These are phyloP conservation scores for Opisthocomus hoazin DNA, from an alignment of 2,113 vertebrate species.

Conservation along the genomic window DNA sequence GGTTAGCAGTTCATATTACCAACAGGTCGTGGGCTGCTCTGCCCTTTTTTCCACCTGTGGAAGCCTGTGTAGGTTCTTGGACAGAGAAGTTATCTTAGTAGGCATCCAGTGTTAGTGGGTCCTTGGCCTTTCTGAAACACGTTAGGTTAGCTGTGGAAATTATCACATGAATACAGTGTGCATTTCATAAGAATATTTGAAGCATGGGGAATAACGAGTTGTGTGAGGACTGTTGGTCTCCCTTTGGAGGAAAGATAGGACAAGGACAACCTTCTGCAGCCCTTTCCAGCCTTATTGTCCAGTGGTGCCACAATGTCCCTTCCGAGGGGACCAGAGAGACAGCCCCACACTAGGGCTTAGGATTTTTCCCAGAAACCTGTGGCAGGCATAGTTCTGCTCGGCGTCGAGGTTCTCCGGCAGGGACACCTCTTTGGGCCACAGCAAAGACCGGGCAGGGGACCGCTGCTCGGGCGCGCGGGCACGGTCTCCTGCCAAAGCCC, in stretches of 20 bases:
- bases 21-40: neutral
- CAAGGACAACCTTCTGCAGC: neutral
- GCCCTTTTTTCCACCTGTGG: neutral
- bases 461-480: accelerated
- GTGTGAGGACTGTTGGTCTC: accelerated
- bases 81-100: neutral
- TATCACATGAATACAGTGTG: neutral
- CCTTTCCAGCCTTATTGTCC: neutral
- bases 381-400: neutral
- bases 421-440: accelerated
- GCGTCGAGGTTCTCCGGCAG: neutral
- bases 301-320: accelerated
- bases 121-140: neutral
- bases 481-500: neutral
- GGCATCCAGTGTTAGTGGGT: neutral
- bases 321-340: neutral
- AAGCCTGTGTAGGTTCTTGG: neutral
- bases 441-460: too few species aligned
- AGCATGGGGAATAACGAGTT: neutral
- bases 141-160: neutral
- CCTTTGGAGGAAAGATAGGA: neutral
- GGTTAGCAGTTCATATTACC: neutral
- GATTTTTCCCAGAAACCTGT: neutral
- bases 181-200: neutral
- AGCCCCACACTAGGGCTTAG: neutral